Conservation (phyloP, 2,113 vertebrate genomes). For the Carassius auratus region DNA sequence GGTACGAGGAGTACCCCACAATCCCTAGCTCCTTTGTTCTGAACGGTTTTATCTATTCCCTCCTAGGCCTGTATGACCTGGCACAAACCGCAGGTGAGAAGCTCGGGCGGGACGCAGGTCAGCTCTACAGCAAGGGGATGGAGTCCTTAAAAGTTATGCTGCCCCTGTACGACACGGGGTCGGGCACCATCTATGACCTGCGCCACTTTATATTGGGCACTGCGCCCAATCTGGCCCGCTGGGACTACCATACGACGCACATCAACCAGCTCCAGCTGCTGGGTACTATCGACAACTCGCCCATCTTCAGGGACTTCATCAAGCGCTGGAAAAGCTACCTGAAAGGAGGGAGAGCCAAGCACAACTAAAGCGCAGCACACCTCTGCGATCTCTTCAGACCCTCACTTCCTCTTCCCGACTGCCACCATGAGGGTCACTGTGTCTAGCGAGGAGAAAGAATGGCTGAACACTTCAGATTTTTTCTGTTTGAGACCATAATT, state of each 20-base stretch:
- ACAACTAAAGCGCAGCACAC: constrained; percentile 83
- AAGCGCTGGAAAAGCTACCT: constrained; percentile 97
- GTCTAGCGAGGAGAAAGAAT: constrained; percentile 55
- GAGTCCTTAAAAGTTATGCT: constrained; percentile 96
- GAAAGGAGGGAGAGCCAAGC: constrained; percentile 91
- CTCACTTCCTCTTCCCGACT: background rate
- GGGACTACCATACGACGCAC: constrained; percentile 99
- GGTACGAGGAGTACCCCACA: constrained; percentile 99
- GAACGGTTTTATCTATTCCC: constrained; percentile 97
- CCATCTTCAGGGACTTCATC: constrained; percentile 90
- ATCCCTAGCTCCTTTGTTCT: constrained; percentile 94
- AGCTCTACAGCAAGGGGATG: constrained; percentile 89
- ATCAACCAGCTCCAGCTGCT: constrained; percentile 98
- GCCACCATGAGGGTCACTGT: constrained; percentile 21
- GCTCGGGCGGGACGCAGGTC: constrained; percentile 82
- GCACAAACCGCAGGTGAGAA: constrained; percentile 90
- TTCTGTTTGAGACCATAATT: constrained; percentile 63
- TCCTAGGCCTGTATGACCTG: constrained; percentile 92
- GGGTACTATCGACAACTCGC: constrained; percentile 84
- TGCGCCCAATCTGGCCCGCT: constrained; percentile 95
- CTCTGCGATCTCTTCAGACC: background rate
- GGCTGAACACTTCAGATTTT: constrained; percentile 41
- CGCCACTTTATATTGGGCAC: constrained; percentile 94
- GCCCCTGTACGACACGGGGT: constrained; percentile 94
- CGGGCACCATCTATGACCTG: constrained; percentile 95